Evolutionary conservation across 2,888 invertebrate genomes (phyloP), one percentile per base, ranked within the genome.

Genomic region (Macrosiphum euphorbiae): DNA sequence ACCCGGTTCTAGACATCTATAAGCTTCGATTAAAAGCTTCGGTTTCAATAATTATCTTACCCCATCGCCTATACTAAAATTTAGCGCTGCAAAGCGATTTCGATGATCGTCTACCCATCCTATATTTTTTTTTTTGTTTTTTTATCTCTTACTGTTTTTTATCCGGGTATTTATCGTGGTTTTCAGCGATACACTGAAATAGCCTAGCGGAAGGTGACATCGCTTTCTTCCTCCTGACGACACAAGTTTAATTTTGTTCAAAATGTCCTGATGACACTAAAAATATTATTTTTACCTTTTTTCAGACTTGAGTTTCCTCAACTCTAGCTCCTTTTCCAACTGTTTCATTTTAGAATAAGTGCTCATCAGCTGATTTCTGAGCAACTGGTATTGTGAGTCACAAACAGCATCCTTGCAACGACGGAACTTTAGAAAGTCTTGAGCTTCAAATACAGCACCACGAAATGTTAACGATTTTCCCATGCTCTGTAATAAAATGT

Each of bases 351-450:
- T 97, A 95, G 98, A 96, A 95, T 97, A 96, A 1, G 98, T 98
- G 96, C 98, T 97, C 96, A 98, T 98, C 95, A 99, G 96, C 96
- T 99, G 98, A 96, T 98, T 98, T 95, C 98, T 97, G 89, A 98
- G 98, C 95, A 98, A 98, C 98, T 98, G 98, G 95, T 98, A 96
- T 96, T 97, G 98, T 95, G 97, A 97, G 96, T 97, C 98, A 96
- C 97, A 98, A 96, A 97, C 97, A 94, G 97, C 97, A 96, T 98
- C 98, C 94, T 97, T 97, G 96, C 98, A 97, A 94, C 97, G 97
- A 95, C 98, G 98, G 95, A 97, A 97, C 95, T 97, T 97, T 87
- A 98, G 96, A 94, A 98, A 97, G 95, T 98, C 98, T 95, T 97
- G 97, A 24, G 98, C 98, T 95, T 98, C 98, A 95, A 96, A 97